Evolutionary conservation across 2,797 vertebrate genomes (phyloP).

Genomic region (Cyprinodon diabolis): DNA sequence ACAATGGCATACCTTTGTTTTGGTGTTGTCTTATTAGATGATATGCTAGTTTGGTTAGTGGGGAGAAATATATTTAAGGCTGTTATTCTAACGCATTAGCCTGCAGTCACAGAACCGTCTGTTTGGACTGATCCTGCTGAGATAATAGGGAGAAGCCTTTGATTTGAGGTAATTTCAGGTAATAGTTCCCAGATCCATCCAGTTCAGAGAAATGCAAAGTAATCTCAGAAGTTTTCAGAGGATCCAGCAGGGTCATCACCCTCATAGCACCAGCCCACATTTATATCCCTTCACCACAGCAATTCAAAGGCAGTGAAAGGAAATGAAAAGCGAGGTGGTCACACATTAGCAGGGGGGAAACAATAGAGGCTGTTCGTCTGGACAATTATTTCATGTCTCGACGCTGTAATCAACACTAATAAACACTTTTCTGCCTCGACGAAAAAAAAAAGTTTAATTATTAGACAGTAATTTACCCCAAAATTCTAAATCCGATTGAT

Average conservation of each 20-base stretch:
- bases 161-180: conserved; percentile 81
- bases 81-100: conserved; percentile 64
- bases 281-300: conserved; percentile 48
- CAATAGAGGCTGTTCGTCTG: conserved; percentile 49
- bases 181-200: conserved; percentile 78
- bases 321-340: conserved; percentile 44
- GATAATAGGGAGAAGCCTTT: conserved; percentile 75
- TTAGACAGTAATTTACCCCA: conserved; percentile 1
- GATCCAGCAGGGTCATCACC: conserved; percentile 52
- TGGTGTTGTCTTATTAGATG: conserved; percentile 9
- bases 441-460: conserved; percentile 38
- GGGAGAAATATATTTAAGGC: conserved; percentile 27
- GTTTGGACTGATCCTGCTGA: conserved; percentile 67
- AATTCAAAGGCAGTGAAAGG: conserved; percentile 46
- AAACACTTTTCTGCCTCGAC: conserved; percentile 33
- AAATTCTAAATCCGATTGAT: neutral
- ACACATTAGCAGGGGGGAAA: conserved; percentile 44
- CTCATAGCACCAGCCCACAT: conserved; percentile 53
- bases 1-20: neutral
- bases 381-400: conserved; percentile 40
- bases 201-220: conserved; percentile 71
- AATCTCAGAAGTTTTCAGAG: conserved; percentile 66
- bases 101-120: conserved; percentile 41
- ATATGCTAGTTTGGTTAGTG: conserved; percentile 28
- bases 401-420: conserved; percentile 50